Conservation (phyloP, 2,113 vertebrate species). For the Megaleporinus macrocephalus region DNA sequence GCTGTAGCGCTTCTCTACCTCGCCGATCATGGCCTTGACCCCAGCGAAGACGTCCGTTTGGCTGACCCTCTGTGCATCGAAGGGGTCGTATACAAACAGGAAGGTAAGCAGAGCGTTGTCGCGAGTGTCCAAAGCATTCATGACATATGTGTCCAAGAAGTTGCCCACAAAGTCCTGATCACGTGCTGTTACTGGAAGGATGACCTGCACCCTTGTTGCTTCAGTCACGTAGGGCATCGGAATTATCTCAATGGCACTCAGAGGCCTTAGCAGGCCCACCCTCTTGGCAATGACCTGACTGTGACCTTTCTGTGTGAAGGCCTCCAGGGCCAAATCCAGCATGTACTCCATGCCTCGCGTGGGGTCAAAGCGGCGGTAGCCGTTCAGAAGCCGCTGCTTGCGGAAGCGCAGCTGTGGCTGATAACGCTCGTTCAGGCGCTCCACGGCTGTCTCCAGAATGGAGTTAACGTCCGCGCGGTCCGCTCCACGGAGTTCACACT, state of each 20-base stretch:
- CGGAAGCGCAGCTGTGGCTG: constrained; percentile 91
- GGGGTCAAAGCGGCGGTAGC: constrained; percentile 94
- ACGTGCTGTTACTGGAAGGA: constrained; percentile 86
- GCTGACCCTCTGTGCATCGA: constrained; percentile 85
- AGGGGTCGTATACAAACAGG: constrained; percentile 89
- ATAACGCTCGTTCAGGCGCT: constrained; percentile 87
- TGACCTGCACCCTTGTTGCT: constrained; percentile 90
- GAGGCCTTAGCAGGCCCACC: constrained; percentile 87
- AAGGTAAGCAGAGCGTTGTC: constrained; percentile 91
- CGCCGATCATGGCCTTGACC: constrained; percentile 86
- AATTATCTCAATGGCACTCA: constrained; percentile 92
- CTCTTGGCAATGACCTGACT: constrained; percentile 86
- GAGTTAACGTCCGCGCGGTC: constrained; percentile 83
- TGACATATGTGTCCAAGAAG: constrained; percentile 92
- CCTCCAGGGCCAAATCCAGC: constrained; percentile 90
- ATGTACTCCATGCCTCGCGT: constrained; percentile 94
- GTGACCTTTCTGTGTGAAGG: constrained; percentile 89
- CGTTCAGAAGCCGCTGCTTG: constrained; percentile 87
- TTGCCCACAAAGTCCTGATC: constrained; percentile 83
- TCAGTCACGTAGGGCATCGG: constrained; percentile 97
- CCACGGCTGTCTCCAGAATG: constrained; percentile 84
- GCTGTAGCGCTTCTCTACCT: constrained; percentile 88
- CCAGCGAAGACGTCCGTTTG: constrained; percentile 88
- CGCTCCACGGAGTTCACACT: constrained; percentile 89
- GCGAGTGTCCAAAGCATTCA: constrained; percentile 86